These are phyloP conservation scores for Auanema sp. DNA, from an alignment of 2,888 invertebrate genomes.

Conservation along the genomic window DNA sequence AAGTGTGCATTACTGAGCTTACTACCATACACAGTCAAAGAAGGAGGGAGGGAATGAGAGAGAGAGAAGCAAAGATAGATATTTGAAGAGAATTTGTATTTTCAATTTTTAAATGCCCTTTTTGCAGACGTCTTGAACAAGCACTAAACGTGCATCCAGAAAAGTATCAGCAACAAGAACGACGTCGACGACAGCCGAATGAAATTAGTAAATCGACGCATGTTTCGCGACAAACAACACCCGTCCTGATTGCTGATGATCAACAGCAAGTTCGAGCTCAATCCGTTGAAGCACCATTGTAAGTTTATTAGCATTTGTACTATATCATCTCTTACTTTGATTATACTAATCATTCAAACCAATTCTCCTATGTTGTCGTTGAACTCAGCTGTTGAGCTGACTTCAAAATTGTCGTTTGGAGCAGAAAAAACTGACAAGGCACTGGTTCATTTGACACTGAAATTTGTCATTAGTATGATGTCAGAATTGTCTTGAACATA, in stretches of 20 bases:
- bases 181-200: not conserved
- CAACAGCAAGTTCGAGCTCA: not conserved
- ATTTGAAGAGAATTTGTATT: not conserved
- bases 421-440: too few relatives aligned
- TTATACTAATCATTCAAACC: not conserved
- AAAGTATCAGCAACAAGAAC: constrained; percentile 28
- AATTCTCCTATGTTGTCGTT: too few relatives aligned
- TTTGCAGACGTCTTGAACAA: constrained; percentile 52
- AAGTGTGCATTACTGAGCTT: too few relatives aligned
- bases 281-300: constrained; percentile 13
- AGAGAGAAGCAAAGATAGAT: not conserved
- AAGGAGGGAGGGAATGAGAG: too few relatives aligned
- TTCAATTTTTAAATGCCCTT: not conserved
- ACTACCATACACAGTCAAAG: too few relatives aligned
- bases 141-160: constrained; percentile 54
- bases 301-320: not conserved
- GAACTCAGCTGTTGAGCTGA: too few relatives aligned
- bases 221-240: constrained; percentile 13
- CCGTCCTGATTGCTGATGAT: constrained; percentile 11
- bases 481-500: too few relatives aligned
- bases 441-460: too few relatives aligned
- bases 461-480: too few relatives aligned
- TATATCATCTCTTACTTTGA: not conserved
- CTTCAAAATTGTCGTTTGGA: too few relatives aligned
- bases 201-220: too few relatives aligned